A percentile compares a stretch with the other conserved stretches of the same genome.
phyloP scores from a whole-genome alignment of 2,888 invertebrate genomes.

The Dione juno region DNA sequence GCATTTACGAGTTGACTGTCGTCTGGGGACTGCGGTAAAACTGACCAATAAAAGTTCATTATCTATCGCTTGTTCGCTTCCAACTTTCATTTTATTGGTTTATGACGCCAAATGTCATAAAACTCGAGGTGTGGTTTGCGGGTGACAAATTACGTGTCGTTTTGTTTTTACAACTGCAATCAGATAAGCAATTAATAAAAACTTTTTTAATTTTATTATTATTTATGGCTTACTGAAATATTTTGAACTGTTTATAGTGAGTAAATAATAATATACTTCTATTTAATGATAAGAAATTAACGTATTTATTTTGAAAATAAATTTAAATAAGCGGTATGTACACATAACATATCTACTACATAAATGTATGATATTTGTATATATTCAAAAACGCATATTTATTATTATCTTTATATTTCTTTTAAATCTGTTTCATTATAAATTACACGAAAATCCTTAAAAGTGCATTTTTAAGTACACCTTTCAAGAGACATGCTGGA shows the following conservation, averaged over 20 bases:
- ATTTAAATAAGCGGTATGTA: no score
- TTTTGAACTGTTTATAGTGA: no score
- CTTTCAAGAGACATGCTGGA: constrained; percentile 60
- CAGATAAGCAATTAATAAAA: constrained; percentile 29
- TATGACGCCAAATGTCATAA: constrained; percentile 68
- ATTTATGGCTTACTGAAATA: neutral
- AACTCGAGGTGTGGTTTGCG: constrained; percentile 56
- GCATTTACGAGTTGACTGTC: constrained; percentile 65
- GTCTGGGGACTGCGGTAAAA: constrained; percentile 77
- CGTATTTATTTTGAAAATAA: no score
- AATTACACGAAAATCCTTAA: neutral
- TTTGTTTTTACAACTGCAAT: constrained; percentile 41
- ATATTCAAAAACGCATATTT: neutral
- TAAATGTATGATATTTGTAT: no score
- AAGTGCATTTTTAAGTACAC: constrained; percentile 39
- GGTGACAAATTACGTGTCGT: constrained; percentile 42
- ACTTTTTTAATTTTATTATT: neutral
- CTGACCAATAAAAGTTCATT: constrained; percentile 84
- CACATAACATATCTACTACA: no score
- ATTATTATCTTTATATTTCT: neutral
- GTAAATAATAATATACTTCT: no score
- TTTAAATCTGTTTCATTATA: neutral
- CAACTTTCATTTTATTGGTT: constrained; percentile 81
- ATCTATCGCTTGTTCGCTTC: constrained; percentile 80
- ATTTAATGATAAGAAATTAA: no score